A percentile compares a stretch with the other conserved stretches of the same genome.
These are phyloP conservation scores for Aspidiotus destructor DNA, from an alignment of 2,888 invertebrate species.

Conservation along the genomic window DNA sequence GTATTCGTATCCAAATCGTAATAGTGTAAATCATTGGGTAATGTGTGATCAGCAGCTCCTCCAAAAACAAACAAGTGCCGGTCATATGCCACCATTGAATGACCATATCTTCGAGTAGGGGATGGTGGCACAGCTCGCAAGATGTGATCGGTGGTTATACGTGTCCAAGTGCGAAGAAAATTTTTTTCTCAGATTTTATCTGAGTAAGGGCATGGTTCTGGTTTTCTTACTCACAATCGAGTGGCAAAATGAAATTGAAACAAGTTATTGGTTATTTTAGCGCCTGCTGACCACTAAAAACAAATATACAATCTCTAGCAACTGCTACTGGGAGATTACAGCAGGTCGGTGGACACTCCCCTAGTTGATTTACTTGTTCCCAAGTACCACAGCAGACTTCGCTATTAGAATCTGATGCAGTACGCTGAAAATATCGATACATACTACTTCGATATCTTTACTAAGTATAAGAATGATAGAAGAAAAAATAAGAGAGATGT, in stretches of 20 bases:
- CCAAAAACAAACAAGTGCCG: constrained; percentile 89
- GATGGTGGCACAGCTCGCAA: constrained; percentile 81
- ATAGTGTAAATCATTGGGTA: constrained; percentile 85
- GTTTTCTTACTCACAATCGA: constrained; percentile 16
- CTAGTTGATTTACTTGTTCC: constrained; percentile 77
- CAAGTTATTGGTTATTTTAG: constrained; percentile 88
- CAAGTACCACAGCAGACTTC: constrained; percentile 51
- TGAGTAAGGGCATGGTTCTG: too few relatives aligned
- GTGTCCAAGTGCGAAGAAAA: constrained; percentile 60
- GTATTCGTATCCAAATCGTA: constrained; percentile 79
- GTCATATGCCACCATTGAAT: constrained; percentile 89
- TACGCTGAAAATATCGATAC: constrained; percentile 36
- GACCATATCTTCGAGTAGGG: constrained; percentile 85
- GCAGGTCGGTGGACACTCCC: constrained; percentile 88
- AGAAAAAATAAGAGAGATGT: too few relatives aligned
- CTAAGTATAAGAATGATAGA: too few relatives aligned
- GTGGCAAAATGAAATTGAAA: constrained; percentile 77
- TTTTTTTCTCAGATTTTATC: too few relatives aligned
- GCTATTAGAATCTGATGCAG: constrained; percentile 14
- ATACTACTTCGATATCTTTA: too few relatives aligned
- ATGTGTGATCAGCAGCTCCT: constrained; percentile 83
- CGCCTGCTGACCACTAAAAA: constrained; percentile 92
- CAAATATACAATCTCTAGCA: constrained; percentile 84
- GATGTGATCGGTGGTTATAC: constrained; percentile 84
- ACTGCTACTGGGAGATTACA: constrained; percentile 95